Evolutionary conservation across 2,888 invertebrate species (phyloP).

Genomic region (Diadegma fenestrale): DNA sequence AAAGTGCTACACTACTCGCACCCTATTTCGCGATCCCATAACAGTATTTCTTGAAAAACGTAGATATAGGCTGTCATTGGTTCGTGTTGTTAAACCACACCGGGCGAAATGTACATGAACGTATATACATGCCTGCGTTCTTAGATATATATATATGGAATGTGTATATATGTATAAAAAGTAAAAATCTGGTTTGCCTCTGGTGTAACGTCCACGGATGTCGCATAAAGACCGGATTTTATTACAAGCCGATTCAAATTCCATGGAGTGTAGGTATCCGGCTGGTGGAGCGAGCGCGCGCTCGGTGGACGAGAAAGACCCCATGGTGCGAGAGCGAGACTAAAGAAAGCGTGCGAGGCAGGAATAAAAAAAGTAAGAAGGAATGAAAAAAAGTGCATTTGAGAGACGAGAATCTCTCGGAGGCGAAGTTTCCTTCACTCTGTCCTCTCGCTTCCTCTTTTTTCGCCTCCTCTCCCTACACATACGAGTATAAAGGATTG

Average conservation of each 20-base stretch:
- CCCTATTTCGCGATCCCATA: constrained; percentile 47
- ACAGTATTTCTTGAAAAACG: constrained; percentile 46
- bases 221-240: constrained; percentile 84
- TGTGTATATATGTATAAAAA: constrained; percentile 6
- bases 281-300: constrained; percentile 30
- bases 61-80: constrained; percentile 25
- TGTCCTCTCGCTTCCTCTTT: constrained; percentile 8
- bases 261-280: constrained; percentile 70
- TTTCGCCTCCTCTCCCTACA: neutral
- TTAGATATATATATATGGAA: no score
- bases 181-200: constrained; percentile 44
- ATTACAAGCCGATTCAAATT: constrained; percentile 85
- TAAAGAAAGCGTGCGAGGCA: constrained; percentile 70
- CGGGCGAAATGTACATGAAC: constrained; percentile 16
- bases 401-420: constrained; percentile 70
- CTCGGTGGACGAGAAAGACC: constrained; percentile 77
- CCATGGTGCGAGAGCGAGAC: constrained; percentile 70
- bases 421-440: constrained; percentile 59
- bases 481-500: constrained; percentile 76
- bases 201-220: constrained; percentile 73
- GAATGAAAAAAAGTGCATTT: constrained; percentile 53
- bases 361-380: constrained; percentile 65
- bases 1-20: constrained; percentile 44
- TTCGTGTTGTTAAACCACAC: constrained; percentile 38
- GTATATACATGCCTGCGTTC: neutral